Conservation (phyloP, 2,888 invertebrate species). For the Machimus rusticus region DNA sequence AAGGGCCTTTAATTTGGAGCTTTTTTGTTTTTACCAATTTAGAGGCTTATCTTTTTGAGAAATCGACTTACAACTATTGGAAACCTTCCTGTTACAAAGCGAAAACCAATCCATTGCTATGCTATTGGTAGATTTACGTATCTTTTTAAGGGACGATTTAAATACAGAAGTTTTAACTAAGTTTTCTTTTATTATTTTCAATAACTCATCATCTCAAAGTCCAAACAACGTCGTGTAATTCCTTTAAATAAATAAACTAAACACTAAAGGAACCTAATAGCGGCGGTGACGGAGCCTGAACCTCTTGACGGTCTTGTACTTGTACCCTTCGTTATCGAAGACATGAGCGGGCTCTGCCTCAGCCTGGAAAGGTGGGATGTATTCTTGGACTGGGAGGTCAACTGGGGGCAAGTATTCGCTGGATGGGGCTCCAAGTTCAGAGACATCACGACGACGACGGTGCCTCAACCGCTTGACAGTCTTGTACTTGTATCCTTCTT, state of each 20-base stretch:
- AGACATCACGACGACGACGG: constrained; percentile 32
- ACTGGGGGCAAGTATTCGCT: constrained; percentile 20
- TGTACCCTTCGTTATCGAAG: constrained; percentile 8
- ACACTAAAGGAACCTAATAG: neutral
- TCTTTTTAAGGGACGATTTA: neutral
- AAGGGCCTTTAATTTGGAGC: too few relatives aligned
- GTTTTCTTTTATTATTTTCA: constrained; percentile 1
- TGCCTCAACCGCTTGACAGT: neutral
- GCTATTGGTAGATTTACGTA: too few relatives aligned
- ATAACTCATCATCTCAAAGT: neutral
- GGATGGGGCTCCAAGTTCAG: constrained; percentile 7
- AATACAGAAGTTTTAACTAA: neutral
- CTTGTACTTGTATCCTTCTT: constrained; percentile 24
- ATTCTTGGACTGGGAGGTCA: neutral
- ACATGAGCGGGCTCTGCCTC: neutral
- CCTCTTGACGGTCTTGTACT: constrained; percentile 18
- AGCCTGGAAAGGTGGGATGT: neutral
- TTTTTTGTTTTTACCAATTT: too few relatives aligned
- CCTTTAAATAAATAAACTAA: constrained; percentile 6
- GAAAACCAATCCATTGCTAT: too few relatives aligned
- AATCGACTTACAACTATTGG: too few relatives aligned
- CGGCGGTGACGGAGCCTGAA: constrained; percentile 16
- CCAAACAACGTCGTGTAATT: neutral
- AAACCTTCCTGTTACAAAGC: too few relatives aligned
- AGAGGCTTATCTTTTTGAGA: too few relatives aligned